Conservation (phyloP, 2,888 invertebrate species). For the Euplagia quadripunctaria region DNA sequence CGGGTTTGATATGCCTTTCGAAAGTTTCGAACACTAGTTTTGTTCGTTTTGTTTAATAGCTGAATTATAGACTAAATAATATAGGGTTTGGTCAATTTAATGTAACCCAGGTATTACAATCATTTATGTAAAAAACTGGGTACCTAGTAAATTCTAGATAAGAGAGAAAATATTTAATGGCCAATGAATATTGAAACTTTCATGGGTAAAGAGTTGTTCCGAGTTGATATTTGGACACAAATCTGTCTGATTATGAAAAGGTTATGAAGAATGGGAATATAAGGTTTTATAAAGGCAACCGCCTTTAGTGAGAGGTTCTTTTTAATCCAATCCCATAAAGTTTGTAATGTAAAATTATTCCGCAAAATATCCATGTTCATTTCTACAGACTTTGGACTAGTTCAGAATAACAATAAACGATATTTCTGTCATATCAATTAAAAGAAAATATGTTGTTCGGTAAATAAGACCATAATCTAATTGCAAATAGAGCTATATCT, state of each 20-base stretch:
- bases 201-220: too few relatives aligned
- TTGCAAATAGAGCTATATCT: too few relatives aligned
- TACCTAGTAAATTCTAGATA: neutral
- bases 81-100: neutral
- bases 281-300: neutral
- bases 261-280: neutral
- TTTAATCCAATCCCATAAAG: neutral
- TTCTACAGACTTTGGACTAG: too few relatives aligned
- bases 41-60: neutral
- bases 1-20: constrained; percentile 2
- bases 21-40: neutral
- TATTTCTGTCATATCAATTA: too few relatives aligned
- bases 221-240: neutral
- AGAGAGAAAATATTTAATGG: neutral
- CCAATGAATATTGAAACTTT: neutral
- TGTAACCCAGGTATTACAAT: neutral
- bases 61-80: neutral
- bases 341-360: neutral
- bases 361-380: neutral
- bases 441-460: too few relatives aligned
- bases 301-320: too few relatives aligned
- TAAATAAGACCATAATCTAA: too few relatives aligned
- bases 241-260: neutral
- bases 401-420: too few relatives aligned
- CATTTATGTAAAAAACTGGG: neutral